phyloP scores from a whole-genome alignment of 2,888 invertebrate species.

The Dione vanillae region DNA sequence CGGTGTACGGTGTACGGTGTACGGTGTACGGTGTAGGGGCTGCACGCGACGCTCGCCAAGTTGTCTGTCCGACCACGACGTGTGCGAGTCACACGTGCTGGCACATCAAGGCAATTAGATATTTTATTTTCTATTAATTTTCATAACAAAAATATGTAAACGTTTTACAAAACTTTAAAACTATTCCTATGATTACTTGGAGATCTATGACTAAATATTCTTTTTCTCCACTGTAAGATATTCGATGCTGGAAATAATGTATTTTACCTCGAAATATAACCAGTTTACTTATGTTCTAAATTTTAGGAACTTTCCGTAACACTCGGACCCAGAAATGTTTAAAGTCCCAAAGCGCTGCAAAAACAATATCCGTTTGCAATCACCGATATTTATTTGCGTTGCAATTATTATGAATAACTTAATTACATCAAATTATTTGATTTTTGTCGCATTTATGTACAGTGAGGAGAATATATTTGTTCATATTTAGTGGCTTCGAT shows the following conservation, averaged over 20 bases:
- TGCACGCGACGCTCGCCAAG: background rate
- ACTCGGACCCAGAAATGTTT: background rate
- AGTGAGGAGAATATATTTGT: background rate
- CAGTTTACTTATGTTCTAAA: background rate
- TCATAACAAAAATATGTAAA: no score
- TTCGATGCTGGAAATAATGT: no score
- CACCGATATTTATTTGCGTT: background rate
- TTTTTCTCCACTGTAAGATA: no score
- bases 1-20: no score
- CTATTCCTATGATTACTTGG: no score
- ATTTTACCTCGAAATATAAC: no score
- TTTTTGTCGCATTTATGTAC: background rate
- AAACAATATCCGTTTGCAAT: slow-evolving; percentile 4
- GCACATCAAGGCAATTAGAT: no score
- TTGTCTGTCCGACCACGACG: slow-evolving; percentile 8
- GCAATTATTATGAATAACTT: background rate
- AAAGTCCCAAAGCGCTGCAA: background rate
- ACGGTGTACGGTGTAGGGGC: no score
- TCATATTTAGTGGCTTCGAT: background rate
- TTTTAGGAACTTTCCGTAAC: background rate
- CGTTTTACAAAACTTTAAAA: no score
- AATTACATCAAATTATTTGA: background rate
- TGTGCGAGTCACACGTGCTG: background rate
- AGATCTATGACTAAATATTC: no score
- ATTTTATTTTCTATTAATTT: no score